Conservation (phyloP, 2,113 vertebrate genomes). For the Calonectris borealis region DNA sequence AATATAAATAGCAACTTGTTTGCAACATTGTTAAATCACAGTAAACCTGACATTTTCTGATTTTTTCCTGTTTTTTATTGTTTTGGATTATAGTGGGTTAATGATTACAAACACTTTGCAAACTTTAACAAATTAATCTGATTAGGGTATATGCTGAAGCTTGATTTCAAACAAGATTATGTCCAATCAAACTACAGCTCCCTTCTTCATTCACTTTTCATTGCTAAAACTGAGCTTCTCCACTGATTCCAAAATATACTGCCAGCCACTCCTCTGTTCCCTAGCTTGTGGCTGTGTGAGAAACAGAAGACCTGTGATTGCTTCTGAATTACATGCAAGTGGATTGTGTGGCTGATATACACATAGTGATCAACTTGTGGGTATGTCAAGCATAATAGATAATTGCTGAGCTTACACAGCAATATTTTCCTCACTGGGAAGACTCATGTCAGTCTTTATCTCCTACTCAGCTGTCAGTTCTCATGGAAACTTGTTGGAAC, state of each 20-base stretch:
- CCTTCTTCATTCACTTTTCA: not conserved
- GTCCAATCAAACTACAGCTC: not conserved
- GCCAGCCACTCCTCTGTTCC: not conserved
- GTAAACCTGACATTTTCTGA: not conserved
- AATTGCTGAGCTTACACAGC: constrained; percentile 39
- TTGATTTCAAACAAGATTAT: not conserved
- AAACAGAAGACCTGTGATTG: not conserved
- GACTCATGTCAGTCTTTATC: constrained; percentile 36
- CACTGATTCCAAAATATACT: not conserved
- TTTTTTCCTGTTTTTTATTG: not conserved
- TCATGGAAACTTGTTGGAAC: constrained; percentile 39
- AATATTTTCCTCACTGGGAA: constrained; percentile 37
- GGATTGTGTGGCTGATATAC: not conserved
- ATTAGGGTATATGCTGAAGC: not conserved
- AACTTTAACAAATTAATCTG: not conserved
- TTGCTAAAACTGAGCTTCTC: not conserved
- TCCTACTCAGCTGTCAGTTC: constrained; percentile 59
- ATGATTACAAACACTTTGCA: not conserved
- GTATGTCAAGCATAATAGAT: not conserved
- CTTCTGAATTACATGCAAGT: not conserved
- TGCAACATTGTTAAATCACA: not conserved
- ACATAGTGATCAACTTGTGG: not conserved
- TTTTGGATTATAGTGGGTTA: not conserved
- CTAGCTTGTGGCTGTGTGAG: not conserved
- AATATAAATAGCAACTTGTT: not conserved